A percentile compares a stretch with the other conserved stretches of the same genome.
These are phyloP conservation scores for Tanytarsus gracilentus DNA, from an alignment of 2,888 invertebrate species.

Conservation along the genomic window DNA sequence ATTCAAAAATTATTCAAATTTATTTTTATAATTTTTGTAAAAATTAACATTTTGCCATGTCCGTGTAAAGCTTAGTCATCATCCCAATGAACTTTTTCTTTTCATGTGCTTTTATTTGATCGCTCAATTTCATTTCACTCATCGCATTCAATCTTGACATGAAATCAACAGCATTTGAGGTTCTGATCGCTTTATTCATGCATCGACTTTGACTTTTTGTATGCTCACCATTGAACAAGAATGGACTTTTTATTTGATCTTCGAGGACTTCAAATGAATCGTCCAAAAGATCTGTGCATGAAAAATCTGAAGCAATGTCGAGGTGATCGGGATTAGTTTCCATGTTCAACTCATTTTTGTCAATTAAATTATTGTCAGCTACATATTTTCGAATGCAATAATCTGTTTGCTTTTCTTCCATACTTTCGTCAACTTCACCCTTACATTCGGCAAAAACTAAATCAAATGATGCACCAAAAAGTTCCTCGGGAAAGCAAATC, in stretches of 20 bases:
- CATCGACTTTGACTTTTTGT: neutral
- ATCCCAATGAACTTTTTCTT: neutral
- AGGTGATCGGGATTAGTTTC: neutral
- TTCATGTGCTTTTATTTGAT: neutral
- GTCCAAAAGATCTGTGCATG: neutral
- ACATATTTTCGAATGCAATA: conserved; percentile 7
- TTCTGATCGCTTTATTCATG: neutral
- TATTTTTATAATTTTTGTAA: too few species aligned
- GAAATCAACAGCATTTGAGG: neutral
- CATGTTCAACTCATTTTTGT: neutral
- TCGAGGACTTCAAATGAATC: neutral
- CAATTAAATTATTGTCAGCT: neutral
- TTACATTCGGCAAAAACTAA: neutral
- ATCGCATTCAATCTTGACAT: neutral
- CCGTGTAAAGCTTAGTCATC: neutral
- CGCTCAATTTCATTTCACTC: neutral
- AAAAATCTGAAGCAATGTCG: neutral
- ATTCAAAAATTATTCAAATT: too few species aligned
- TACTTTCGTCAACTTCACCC: neutral
- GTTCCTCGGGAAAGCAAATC: neutral
- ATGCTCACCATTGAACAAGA: neutral
- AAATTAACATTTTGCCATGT: neutral
- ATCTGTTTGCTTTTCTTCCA: neutral
- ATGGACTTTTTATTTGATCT: neutral
- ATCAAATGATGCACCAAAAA: neutral